Evolutionary conservation across 2,113 vertebrate genomes (phyloP), one percentile per base, ranked within the genome.

Genomic region (Ptilorrhoa leucosticta): DNA sequence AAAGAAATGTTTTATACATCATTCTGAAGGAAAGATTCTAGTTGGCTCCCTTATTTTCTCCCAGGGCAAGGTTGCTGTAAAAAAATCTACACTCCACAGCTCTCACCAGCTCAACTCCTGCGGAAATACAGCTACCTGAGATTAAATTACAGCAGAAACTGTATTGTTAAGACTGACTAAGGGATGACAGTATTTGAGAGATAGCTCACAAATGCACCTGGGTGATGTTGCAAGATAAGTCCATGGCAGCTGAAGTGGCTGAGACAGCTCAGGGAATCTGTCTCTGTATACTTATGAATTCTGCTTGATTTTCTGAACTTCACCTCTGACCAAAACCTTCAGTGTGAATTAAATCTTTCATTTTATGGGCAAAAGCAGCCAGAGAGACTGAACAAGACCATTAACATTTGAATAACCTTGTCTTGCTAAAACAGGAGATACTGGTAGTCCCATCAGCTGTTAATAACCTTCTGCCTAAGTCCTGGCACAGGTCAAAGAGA

Each of bases 351-450:
- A 78, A 93, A 89, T 87, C 81, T 94, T 93, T 40, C 15, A 50
- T 93, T 93, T 96, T 87, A 89, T 64, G 30, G 33, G 23, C 24
- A 57, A 75, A 95, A 81, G 19, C 56, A 78, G 47, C 10, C 64
- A 79, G 64, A 63, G 23, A 87, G 13, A 75, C 61, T 70, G 72
- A 91, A 73, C 37, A 89, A 89, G 64, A 65, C 26, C 33, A 89
- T 91, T 92, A 93, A 87, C 83, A 93, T 93, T 66, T 95, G 60
- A 89, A 95, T 84, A 95, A 94, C 87, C 69, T 70, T 93, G 83
- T 92, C 69, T 86, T 57, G 31, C 63, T 86, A 44, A 83, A 90
- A 83, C 66, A 92, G 60, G 35, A 83, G 91, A 69, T 47, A 80
- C 37, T 45, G 44, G 50, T 61, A 89, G 40, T 23, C 42, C 58